phyloP scores from a whole-genome alignment of 2,113 vertebrate species.

The Heliornis fulica region DNA sequence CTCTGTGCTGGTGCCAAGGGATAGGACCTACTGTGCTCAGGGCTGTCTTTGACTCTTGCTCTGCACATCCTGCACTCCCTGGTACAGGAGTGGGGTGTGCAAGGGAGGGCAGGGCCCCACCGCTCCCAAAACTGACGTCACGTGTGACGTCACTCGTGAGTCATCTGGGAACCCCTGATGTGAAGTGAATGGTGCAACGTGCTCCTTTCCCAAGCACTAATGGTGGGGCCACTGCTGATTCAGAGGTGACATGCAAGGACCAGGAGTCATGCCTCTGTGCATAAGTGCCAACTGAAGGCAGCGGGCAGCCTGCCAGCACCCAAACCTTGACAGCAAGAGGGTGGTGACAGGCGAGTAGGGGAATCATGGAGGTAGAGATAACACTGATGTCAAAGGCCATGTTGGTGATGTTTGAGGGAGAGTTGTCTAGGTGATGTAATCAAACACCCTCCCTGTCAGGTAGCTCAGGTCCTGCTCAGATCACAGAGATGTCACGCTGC shows the following conservation, averaged over 20 bases:
- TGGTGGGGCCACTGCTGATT: neutral
- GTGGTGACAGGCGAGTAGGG: neutral
- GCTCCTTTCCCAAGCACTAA: neutral
- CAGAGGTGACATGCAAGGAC: neutral
- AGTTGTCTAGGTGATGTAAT: neutral
- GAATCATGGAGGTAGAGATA: neutral
- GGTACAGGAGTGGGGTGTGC: fast-evolving
- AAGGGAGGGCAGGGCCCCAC: neutral
- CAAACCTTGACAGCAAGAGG: neutral
- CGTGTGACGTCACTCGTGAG: neutral
- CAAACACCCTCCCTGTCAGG: neutral
- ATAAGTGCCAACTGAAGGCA: neutral
- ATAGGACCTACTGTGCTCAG: neutral
- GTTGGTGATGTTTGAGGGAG: neutral
- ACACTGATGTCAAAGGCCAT: neutral
- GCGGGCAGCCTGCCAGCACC: neutral
- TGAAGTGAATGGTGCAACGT: neutral
- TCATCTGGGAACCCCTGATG: neutral
- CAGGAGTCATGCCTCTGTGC: fast-evolving
- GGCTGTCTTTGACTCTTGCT: neutral
- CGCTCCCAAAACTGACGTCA: fast-evolving
- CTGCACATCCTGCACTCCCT: fast-evolving
- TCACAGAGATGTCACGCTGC: neutral
- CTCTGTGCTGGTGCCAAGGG: neutral
- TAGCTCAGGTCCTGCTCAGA: neutral